phyloP scores from a whole-genome alignment of 2,797 vertebrate species.

The Odontamblyopus rebecca region DNA sequence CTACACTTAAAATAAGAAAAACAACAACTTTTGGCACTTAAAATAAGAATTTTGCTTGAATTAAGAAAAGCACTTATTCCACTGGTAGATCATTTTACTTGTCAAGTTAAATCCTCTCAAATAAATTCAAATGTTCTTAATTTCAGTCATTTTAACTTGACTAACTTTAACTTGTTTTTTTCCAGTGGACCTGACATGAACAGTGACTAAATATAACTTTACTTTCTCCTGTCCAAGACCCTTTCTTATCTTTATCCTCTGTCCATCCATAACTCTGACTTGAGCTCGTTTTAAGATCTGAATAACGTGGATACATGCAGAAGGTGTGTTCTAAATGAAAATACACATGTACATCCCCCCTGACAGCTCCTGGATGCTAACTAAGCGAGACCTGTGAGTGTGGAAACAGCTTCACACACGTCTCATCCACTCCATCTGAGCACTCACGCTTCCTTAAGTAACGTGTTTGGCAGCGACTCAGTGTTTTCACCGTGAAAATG shows the following conservation, averaged over 20 bases:
- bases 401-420: conserved; percentile 40
- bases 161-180: too few relatives aligned
- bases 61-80: too few relatives aligned
- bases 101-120: too few relatives aligned
- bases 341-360: not conserved
- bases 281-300: not conserved
- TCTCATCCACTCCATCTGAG: conserved; percentile 21
- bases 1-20: too few relatives aligned
- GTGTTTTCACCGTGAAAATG: conserved; percentile 64
- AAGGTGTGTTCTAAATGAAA: conserved; percentile 9
- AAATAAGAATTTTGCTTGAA: too few relatives aligned
- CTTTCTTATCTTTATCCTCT: not conserved
- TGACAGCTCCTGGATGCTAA: conserved; percentile 10
- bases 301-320: not conserved
- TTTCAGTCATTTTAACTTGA: too few relatives aligned
- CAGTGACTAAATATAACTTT: too few relatives aligned
- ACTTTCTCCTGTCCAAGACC: too few relatives aligned
- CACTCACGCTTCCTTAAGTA: conserved; percentile 54
- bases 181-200: too few relatives aligned
- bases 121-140: too few relatives aligned
- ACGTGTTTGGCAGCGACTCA: conserved; percentile 63
- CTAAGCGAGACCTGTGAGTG: conserved; percentile 14
- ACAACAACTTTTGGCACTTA: too few relatives aligned
- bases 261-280: not conserved
- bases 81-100: too few relatives aligned